phyloP scores from a whole-genome alignment of 2,888 invertebrate species.

The Polymixis flavicincta region DNA sequence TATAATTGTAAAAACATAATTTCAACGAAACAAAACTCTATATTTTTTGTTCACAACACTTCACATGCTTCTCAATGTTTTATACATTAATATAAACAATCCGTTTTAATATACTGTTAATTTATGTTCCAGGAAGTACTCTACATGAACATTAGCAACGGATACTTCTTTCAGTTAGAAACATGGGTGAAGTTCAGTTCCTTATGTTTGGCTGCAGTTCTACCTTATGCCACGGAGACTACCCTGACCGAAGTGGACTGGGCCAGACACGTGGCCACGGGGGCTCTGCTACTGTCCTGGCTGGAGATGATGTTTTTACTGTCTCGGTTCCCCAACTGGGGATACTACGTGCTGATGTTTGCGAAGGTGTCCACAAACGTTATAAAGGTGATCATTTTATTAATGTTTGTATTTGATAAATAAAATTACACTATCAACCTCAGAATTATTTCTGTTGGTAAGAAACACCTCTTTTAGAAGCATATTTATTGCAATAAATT shows the following conservation, averaged over 20 bases:
- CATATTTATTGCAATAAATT: neutral
- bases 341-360: slow-evolving; percentile 91
- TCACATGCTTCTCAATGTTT: neutral
- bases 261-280: slow-evolving; percentile 86
- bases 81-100: too few relatives aligned
- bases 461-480: neutral
- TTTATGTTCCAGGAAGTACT: slow-evolving; percentile 83
- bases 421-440: neutral
- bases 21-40: neutral
- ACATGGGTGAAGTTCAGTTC: slow-evolving; percentile 89
- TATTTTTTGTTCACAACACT: neutral
- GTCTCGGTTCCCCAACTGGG: slow-evolving; percentile 90
- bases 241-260: slow-evolving; percentile 70
- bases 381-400: slow-evolving; percentile 81
- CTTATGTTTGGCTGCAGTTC: slow-evolving; percentile 78
- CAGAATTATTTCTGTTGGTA: neutral
- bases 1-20: neutral
- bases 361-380: slow-evolving; percentile 91
- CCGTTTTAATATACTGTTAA: neutral
- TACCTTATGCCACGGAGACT: slow-evolving; percentile 65
- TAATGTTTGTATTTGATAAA: neutral
- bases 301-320: slow-evolving; percentile 90
- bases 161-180: slow-evolving; percentile 87
- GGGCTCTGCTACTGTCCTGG: slow-evolving; percentile 89
- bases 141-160: slow-evolving; percentile 82